Conservation (phyloP, 2,888 invertebrate species). For the Anthrax anthrax region DNA sequence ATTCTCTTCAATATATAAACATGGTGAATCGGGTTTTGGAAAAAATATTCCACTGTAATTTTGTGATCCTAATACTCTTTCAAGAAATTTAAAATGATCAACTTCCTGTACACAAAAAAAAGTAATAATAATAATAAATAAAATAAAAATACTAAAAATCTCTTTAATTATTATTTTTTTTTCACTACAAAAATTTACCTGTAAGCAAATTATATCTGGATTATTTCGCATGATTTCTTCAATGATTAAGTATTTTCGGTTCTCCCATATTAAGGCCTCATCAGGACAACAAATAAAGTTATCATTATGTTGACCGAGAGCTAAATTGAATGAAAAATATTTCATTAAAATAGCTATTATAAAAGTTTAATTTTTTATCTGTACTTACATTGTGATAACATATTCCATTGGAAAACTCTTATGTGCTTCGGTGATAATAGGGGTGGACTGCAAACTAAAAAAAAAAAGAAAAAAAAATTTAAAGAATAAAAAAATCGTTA, state of each 20-base stretch:
- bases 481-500: too few species aligned
- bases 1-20: constrained; percentile 53
- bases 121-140: constrained; percentile 8
- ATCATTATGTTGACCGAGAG: constrained; percentile 53
- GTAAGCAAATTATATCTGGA: constrained; percentile 57
- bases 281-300: constrained; percentile 56
- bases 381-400: constrained; percentile 51
- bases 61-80: constrained; percentile 43
- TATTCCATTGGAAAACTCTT: constrained; percentile 55
- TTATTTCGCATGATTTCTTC: constrained; percentile 54
- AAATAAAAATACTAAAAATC: background rate
- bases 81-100: constrained; percentile 56
- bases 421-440: constrained; percentile 36
- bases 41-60: constrained; percentile 56
- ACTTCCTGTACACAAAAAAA: constrained; percentile 41
- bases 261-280: constrained; percentile 54
- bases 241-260: constrained; percentile 48
- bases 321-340: constrained; percentile 33
- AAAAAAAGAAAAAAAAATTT: constrained; percentile 5
- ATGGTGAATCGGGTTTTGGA: constrained; percentile 65
- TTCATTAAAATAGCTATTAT: constrained; percentile 1
- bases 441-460: constrained; percentile 37
- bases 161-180: background rate
- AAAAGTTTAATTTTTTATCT: too few species aligned
- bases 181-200: constrained; percentile 36